Conservation (phyloP, 2,888 invertebrate genomes). For the Cyclophora punctaria region DNA sequence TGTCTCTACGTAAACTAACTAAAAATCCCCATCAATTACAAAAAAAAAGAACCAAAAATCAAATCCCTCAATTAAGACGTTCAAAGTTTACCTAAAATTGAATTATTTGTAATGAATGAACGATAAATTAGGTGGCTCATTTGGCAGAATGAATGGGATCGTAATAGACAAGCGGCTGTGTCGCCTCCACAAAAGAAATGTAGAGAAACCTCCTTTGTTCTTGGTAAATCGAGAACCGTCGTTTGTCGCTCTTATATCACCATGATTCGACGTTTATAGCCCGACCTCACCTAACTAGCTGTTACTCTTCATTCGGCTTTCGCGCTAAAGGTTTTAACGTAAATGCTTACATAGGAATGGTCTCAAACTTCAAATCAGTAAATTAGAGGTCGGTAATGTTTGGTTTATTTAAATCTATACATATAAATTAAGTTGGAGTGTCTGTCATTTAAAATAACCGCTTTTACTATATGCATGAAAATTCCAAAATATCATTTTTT, state of each 20-base stretch:
- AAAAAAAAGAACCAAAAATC: neutral
- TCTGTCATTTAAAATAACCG: no score
- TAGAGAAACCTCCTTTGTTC: constrained; percentile 65
- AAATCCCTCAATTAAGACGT: neutral
- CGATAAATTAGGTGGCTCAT: constrained; percentile 67
- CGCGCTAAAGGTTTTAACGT: constrained; percentile 11
- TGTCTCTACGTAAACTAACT: neutral
- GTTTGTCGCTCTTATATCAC: constrained; percentile 69
- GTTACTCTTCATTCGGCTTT: constrained; percentile 46
- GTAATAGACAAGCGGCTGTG: constrained; percentile 68
- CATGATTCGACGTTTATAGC: constrained; percentile 69
- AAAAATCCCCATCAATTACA: neutral
- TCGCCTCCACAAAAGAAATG: constrained; percentile 65
- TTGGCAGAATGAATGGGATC: constrained; percentile 63
- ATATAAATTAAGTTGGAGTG: no score
- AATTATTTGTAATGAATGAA: constrained; percentile 49
- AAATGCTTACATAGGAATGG: constrained; percentile 3
- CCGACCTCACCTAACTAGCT: constrained; percentile 43
- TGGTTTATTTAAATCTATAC: no score
- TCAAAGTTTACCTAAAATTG: constrained; percentile 34
- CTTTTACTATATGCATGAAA: no score
- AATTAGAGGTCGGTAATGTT: no score
- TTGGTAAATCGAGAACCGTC: constrained; percentile 66
- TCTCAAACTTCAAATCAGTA: no score
- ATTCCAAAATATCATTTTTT: no score